Conservation (phyloP, 2,113 vertebrate species). For the Dicentrarchus labrax region DNA sequence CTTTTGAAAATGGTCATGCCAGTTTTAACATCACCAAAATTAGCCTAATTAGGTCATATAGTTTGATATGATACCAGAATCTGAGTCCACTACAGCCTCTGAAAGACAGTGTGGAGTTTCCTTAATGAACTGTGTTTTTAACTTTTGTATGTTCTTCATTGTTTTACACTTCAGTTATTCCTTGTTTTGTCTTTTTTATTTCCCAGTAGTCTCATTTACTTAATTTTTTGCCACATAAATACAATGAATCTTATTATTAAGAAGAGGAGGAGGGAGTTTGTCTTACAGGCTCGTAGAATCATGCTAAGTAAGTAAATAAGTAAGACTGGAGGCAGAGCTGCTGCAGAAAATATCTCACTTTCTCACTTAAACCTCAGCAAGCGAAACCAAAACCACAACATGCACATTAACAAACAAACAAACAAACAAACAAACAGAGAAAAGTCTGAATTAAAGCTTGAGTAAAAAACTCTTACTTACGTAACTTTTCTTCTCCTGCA, state of each 20-base stretch:
- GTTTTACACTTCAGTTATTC: neutral
- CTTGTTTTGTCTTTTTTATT: neutral
- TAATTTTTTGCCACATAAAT: too few relatives aligned
- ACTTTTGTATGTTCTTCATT: neutral
- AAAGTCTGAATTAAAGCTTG: neutral
- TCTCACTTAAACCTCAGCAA: neutral
- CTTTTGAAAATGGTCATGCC: too few relatives aligned
- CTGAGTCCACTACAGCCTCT: too few relatives aligned
- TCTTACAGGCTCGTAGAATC: neutral
- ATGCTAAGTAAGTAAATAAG: neutral
- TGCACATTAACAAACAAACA: neutral
- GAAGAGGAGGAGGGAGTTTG: neutral
- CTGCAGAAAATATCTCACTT: neutral
- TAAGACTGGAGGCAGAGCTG: neutral
- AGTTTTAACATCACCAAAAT: too few relatives aligned
- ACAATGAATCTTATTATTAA: neutral
- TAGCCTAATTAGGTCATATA: too few relatives aligned
- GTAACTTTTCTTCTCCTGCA: neutral
- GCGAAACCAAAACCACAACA: neutral
- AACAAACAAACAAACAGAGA: neutral
- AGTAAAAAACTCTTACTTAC: neutral
- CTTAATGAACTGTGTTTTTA: neutral
- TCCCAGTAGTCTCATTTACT: neutral
- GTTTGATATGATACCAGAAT: too few relatives aligned
- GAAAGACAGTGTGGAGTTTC: neutral